phyloP scores from a whole-genome alignment of 2,888 invertebrate genomes.

The Barypeithes pellucidus region DNA sequence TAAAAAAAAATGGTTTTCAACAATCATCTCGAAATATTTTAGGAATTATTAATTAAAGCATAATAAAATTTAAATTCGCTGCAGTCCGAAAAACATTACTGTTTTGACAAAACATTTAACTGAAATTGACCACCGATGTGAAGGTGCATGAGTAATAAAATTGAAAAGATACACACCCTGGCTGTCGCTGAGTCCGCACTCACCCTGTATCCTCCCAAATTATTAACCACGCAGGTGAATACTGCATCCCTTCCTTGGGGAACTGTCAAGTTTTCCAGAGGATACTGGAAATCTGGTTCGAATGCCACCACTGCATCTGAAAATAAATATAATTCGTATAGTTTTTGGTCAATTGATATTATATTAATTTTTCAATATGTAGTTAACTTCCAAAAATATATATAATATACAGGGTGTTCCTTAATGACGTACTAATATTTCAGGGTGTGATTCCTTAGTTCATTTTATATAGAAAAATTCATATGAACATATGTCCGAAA shows the following conservation, averaged over 20 bases:
- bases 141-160: constrained; percentile 62
- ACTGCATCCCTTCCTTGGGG: constrained; percentile 88
- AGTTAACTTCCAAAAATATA: too few species aligned
- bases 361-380: too few species aligned
- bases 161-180: constrained; percentile 83
- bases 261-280: constrained; percentile 88
- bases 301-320: constrained; percentile 80
- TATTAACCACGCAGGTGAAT: constrained; percentile 89
- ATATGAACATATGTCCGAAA: too few species aligned
- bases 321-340: constrained; percentile 31
- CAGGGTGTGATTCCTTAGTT: too few species aligned
- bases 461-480: too few species aligned
- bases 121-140: constrained; percentile 55
- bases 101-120: constrained; percentile 51
- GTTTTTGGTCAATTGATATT: too few species aligned
- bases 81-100: constrained; percentile 12
- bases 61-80: neutral
- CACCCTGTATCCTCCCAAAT: constrained; percentile 89
- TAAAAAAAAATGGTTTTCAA: too few species aligned
- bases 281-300: constrained; percentile 86
- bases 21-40: too few species aligned
- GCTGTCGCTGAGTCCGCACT: constrained; percentile 89
- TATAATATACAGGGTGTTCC: too few species aligned
- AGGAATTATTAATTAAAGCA: too few species aligned
- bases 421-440: too few species aligned